Base-by-base conservation (phyloP, 2,888 invertebrate species). In the Thelaira solivaga region DNA sequence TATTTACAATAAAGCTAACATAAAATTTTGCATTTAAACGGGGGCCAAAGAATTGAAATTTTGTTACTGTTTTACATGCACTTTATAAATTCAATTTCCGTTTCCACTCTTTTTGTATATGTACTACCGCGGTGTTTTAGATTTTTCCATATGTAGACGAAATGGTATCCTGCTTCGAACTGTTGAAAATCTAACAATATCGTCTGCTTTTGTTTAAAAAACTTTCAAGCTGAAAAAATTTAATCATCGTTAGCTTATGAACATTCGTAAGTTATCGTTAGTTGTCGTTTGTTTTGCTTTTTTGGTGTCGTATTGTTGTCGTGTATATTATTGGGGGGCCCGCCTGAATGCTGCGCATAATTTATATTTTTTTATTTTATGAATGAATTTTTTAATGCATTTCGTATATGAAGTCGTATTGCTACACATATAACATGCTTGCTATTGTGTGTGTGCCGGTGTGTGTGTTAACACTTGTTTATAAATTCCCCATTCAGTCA, bases 111-210 rank as follows among this genome's bases (percentile, higher is more conserved):
- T n/a, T n/a, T n/a, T 26, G n/a, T 62, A 36, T 11, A 7, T 16
- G 5, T 22, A 31, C n/a, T 5, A 20, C 39, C 1, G 16, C 10
- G 3, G 0, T 13, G 1, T 34, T 10, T 16, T 18, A 4, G n/a
- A 4, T 0, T 13, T 34, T 49, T 34, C 47, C 34, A 7, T 51
- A 20, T 16, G n/a, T 64, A 43, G 16, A 29, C 51, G 34, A n/a
- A n/a, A 29, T 65, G 59, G 10, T 34, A 71, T 76, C 71, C 71
- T 65, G 71, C 57, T 20, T 13, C 47, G 20, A 20, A 76, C 76
- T 76, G 71, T 64, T 59, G 13, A 20, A 76, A 49, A 29, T 69
- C 43, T 20, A 36, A 18, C 16, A 13, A 11, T 57, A 43, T 64
- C 43, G 18, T 16, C 57, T 45, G 1, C 36, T 71, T 71, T 76